phyloP scores from a whole-genome alignment of 2,888 invertebrate species.

The Dasysyrphus tricinctus region DNA sequence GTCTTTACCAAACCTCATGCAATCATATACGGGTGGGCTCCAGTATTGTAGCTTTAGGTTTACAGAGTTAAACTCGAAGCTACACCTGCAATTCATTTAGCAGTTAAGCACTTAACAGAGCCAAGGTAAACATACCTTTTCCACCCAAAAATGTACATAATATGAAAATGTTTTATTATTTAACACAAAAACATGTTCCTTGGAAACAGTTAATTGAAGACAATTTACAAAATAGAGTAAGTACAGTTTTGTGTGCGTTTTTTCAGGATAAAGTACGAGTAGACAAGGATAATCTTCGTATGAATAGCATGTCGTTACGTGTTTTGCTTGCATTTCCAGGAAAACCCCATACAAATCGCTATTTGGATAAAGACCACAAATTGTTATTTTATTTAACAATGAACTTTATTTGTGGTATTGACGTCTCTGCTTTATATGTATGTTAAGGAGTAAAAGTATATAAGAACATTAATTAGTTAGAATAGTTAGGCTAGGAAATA shows the following conservation, averaged over 20 bases:
- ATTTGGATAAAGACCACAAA: neutral
- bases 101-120: too few species aligned
- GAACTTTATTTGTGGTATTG: neutral
- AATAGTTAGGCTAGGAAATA: neutral
- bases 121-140: too few species aligned
- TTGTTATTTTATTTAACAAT: neutral
- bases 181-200: too few species aligned
- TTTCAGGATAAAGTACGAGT: neutral
- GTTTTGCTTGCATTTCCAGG: neutral
- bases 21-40: too few species aligned
- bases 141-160: too few species aligned
- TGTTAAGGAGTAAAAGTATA: neutral
- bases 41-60: too few species aligned
- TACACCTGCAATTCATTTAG: too few species aligned
- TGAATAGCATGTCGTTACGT: neutral
- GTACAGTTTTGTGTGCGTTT: neutral
- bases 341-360: too few species aligned
- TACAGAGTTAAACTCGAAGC: too few species aligned
- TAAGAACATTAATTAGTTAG: neutral
- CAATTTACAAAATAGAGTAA: neutral
- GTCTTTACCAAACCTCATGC: too few species aligned
- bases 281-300: neutral
- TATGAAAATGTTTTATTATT: too few species aligned
- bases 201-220: too few species aligned
- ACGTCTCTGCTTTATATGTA: neutral